phyloP scores from a whole-genome alignment of 2,797 vertebrate species.

The Leptoclinus maculatus region DNA sequence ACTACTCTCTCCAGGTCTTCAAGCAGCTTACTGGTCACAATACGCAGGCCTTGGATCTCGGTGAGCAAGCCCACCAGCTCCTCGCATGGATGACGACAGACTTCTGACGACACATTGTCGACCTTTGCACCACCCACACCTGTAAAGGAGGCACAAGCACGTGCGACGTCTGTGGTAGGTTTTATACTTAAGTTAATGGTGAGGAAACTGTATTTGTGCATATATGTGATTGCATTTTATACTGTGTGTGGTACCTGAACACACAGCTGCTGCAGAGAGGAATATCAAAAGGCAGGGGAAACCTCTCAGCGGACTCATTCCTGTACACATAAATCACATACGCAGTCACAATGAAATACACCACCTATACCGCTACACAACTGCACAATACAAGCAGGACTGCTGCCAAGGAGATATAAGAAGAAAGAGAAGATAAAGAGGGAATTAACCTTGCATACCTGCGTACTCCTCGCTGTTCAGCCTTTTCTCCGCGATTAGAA shows the following conservation, averaged over 20 bases:
- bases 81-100: conserved; percentile 92
- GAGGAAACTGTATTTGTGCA: background rate
- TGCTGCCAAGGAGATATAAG: conserved; percentile 47
- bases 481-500: conserved; percentile 55
- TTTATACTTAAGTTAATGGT: background rate
- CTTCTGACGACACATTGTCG: conserved; percentile 76
- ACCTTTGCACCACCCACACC: conserved; percentile 60
- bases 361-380: conserved; percentile 18
- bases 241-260: conserved; percentile 62
- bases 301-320: conserved; percentile 69
- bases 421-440: conserved; percentile 41
- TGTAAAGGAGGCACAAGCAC: conserved; percentile 41
- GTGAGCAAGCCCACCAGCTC: conserved; percentile 88
- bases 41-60: conserved; percentile 88
- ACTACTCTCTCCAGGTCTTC: conserved; percentile 94
- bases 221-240: conserved; percentile 12
- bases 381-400: conserved; percentile 25
- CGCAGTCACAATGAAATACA: conserved; percentile 47
- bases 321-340: conserved; percentile 72
- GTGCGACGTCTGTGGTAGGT: background rate
- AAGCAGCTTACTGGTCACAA: conserved; percentile 89
- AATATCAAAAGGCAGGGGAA: conserved; percentile 65
- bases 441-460: conserved; percentile 69
- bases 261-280: conserved; percentile 63
- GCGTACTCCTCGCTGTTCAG: conserved; percentile 53